Evolutionary conservation across 1,140 invertebrate species (phyloP), one percentile per base, ranked within the genome.

Genomic region (Colletes gigas): DNA sequence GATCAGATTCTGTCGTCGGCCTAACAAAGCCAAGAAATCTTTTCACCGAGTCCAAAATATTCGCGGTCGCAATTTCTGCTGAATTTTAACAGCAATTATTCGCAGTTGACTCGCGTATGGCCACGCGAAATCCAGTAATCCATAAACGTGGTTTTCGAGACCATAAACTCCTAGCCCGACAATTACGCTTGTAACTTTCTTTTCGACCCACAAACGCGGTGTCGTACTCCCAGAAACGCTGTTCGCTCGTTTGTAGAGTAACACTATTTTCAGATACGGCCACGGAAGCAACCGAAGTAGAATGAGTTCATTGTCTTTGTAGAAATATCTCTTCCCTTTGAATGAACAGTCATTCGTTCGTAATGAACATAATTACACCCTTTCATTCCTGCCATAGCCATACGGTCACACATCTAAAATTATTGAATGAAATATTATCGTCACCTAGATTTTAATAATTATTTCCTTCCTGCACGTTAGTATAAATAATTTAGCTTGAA

Each of bases 111-210:
- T 66, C 17, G 55, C 21, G 12, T 59, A 47, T 10, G 41, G 15
- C 19, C 3, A 44, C 54, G 67, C 67, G 21, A 78, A 70, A 69
- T 19, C 21, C 44, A 21, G 66, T 60, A 70, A 70, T 70, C 66
- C 75, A 52, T 78, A 78, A 78, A 78, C 50, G 67, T 78, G 66
- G 57, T 78, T 78, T 78, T 78, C 75, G 68, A 62, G 75, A 70
- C 67, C 75, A 78, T 78, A 78, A 78, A 78, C 55, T 70, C 70
- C 75, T 78, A 21, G 4, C 7, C 67, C 55, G 67, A 78, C 75
- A 70, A 78, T 78, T 70, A 78, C 75, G 55, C 44, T 60, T 44
- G 75, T 47, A 60, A 70, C 75, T 78, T 78, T 78, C 75, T 78
- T 78, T 78, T 78, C 75, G 74, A 21, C 19, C 47, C 63, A 8